Evolutionary conservation across 1,140 invertebrate species (phyloP).

Genomic region (Berghia stephanieae): DNA sequence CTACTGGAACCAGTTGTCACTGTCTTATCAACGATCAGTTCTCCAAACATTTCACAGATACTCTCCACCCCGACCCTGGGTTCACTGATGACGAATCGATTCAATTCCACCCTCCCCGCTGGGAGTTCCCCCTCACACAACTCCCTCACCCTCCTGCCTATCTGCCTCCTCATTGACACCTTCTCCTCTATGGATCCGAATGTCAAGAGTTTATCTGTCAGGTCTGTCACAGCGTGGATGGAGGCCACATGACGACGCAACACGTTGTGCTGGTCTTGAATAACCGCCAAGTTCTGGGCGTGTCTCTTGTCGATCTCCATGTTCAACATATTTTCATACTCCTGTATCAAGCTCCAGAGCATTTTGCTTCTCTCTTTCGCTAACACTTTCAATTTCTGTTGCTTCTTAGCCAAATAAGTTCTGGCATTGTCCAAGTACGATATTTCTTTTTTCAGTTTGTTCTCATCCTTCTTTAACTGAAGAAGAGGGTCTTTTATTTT

Average conservation of each 20-base stretch:
- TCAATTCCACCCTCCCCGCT: constrained; percentile 36
- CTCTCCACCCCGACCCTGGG: constrained; percentile 54
- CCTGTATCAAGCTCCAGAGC: constrained; percentile 48
- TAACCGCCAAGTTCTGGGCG: constrained; percentile 44
- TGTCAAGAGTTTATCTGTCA: constrained; percentile 54
- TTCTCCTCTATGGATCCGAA: constrained; percentile 61
- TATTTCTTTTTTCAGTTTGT: constrained; percentile 41
- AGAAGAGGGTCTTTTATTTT: constrained; percentile 54
- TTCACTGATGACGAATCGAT: constrained; percentile 41
- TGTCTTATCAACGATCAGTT: constrained; percentile 32
- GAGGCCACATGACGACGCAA: constrained; percentile 49
- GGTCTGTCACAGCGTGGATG: constrained; percentile 52
- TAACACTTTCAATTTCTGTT: constrained; percentile 37
- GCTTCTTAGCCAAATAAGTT: constrained; percentile 38
- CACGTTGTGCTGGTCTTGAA: constrained; percentile 39
- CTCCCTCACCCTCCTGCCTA: constrained; percentile 56
- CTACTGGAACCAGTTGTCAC: too few relatives aligned
- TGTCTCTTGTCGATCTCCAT: constrained; percentile 51
- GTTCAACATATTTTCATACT: constrained; percentile 51
- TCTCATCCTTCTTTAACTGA: constrained; percentile 48
- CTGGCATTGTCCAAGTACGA: constrained; percentile 42
- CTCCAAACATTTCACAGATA: constrained; percentile 60
- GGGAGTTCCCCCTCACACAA: constrained; percentile 51
- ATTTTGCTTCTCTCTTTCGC: constrained; percentile 49
- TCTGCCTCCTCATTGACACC: constrained; percentile 51